Base-by-base conservation (phyloP, 1,140 invertebrate genomes). In the Condylostylus longicornis region DNA sequence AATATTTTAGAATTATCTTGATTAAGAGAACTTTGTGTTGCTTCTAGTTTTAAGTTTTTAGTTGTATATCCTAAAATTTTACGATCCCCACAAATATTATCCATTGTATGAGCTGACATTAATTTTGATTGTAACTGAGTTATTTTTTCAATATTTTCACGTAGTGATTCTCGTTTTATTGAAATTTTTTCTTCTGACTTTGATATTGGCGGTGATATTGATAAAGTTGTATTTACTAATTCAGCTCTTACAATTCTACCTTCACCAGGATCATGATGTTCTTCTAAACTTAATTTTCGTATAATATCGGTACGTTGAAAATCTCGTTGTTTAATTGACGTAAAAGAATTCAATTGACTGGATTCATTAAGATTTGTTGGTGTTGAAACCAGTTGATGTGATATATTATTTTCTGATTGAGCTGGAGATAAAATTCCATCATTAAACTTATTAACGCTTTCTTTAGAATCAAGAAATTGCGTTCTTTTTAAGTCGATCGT, bases 101-200 rank as follows among this genome's bases (percentile, higher is more conserved):
- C 52, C 5, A 43, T 44, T 19, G 54, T 29, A 37, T 60, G 57
- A 5, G 57, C 48, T n/a, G 57, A 59, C 57, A 60, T 59, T 12
- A 60, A 44, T 28, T 59, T 46, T n/a, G 54, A 58, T 29, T 60
- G 57, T 13, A 60, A 37, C 18, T 60, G 57, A 4, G 53, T 60
- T 9, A 60, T 60, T 42, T 60, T 60, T 35, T 59, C 57, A 27
- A 59, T 59, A 33, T 59, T 59, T 37, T 59, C 57, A 10, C 56
- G 43, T 33, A 59, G 37, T 3, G 54, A 58, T 19, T 59, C 57
- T 46, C 2, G 37, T 34, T 18, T 45, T 37, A 25, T 49, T 47
- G 19, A 31, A 28, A 5, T 20, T 28, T 33, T 38, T 19, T 42
- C 33, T 28, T 38, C 19, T 28, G 46, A 38, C 23, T 20, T 20